Conservation (phyloP, 2,113 vertebrate species). For the Rhadina sibilatrix region DNA sequence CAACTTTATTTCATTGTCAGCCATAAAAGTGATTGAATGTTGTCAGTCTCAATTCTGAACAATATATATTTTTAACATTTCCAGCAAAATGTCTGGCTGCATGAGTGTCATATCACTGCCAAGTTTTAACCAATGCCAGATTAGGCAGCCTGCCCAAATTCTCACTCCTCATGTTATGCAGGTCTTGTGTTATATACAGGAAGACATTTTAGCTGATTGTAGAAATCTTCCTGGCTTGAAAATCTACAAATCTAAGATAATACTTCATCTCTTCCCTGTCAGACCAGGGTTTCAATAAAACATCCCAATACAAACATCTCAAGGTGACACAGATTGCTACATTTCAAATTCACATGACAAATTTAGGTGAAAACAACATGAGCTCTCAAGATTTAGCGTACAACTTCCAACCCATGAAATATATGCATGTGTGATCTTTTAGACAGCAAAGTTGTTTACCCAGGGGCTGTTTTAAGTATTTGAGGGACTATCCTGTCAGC, state of each 20-base stretch:
- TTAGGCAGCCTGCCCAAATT: background rate
- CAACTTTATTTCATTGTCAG: background rate
- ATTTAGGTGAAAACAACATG: slow-evolving; percentile 40
- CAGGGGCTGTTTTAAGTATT: slow-evolving; percentile 3
- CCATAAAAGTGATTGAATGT: slow-evolving; percentile 3
- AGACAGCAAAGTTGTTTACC: slow-evolving; percentile 40
- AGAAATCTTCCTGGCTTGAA: background rate
- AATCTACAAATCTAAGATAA: background rate
- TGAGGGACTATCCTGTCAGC: slow-evolving; percentile 25
- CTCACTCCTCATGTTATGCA: background rate
- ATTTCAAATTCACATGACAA: slow-evolving; percentile 55
- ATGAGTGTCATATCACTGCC: background rate
- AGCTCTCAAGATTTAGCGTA: background rate
- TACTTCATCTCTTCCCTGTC: background rate
- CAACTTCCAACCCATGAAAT: slow-evolving; percentile 21
- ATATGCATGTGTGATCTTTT: slow-evolving; percentile 42
- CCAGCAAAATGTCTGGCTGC: background rate
- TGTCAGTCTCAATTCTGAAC: slow-evolving; percentile 9
- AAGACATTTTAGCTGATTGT: background rate
- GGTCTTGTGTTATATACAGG: background rate
- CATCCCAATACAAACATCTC: background rate
- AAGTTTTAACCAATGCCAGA: background rate
- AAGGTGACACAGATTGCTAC: slow-evolving; percentile 34
- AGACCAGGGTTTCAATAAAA: background rate
- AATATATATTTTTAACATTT: background rate